Evolutionary conservation across 2,888 invertebrate genomes (phyloP), one percentile per base, ranked within the genome.

Genomic region (Drosophila fungiperda): DNA sequence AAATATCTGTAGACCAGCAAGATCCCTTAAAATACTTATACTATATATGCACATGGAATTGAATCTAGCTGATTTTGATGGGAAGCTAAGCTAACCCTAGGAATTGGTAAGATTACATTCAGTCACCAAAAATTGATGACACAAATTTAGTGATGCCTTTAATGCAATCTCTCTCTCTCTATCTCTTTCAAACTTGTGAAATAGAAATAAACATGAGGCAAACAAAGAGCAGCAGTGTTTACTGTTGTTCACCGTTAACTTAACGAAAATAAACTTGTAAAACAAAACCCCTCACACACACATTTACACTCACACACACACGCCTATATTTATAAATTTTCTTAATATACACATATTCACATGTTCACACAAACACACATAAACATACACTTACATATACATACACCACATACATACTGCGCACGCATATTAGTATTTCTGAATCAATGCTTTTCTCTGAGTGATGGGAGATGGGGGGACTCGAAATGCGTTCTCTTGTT

Each of bases 401-500:
- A 26, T n/a, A 54, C 36, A 54, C 36, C 15, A 23, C 54, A 55
- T 38, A 12, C 55, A 55, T 35, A 42, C 35, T 35, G 33, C 33
- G 50, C 36, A 62, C 57, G 38, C 23, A 38, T 17, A 48, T 26
- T 38, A 45, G 40, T 42, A 59, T 65, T 48, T 72, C 52, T 15
- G 45, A 23, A 15, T 8, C 23, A 4, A 23, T 45, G 45, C 8
- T 33, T 35, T 38, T 38, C n/a, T 32, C 36, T 11, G 26, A 49
- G 17, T 49, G 45, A 15, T 49, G 26, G 17, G n/a, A 15, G 53
- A 33, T 33, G 9, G 15, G 15, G 52, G 52, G 60, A 42, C 54
- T 63, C 33, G 54, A 73, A 78, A 78, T 63, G 65, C 65, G 54
- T 40, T 68, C 49, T 62, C 53, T 73, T 72, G 20, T 29, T 52